phyloP scores from a whole-genome alignment of 2,888 invertebrate genomes.

The Chrysina gloriosa region DNA sequence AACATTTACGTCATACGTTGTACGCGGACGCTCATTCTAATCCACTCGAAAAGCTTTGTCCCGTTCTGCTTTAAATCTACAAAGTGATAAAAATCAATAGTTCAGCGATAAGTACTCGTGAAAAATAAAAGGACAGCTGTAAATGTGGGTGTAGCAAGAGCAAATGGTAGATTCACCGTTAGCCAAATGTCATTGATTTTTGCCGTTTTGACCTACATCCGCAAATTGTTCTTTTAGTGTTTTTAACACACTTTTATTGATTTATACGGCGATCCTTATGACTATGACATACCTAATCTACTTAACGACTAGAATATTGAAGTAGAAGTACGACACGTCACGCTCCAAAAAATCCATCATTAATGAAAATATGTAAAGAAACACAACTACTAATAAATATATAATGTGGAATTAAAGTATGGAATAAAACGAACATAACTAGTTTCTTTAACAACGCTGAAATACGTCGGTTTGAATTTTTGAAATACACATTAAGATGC shows the following conservation, averaged over 20 bases:
- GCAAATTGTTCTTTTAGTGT: not conserved
- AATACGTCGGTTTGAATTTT: too few relatives aligned
- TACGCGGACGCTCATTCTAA: not conserved
- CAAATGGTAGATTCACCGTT: not conserved
- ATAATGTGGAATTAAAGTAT: too few relatives aligned
- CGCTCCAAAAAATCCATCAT: too few relatives aligned
- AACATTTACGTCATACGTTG: not conserved
- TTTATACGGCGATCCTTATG: not conserved
- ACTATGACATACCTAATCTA: too few relatives aligned
- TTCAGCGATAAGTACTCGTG: not conserved
- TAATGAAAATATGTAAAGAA: too few relatives aligned
- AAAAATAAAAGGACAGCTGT: not conserved
- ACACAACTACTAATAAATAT: too few relatives aligned
- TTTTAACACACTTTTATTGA: not conserved
- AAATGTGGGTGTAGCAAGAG: not conserved
- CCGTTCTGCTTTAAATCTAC: not conserved
- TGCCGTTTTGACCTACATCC: constrained; percentile 6
- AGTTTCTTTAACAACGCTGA: too few relatives aligned
- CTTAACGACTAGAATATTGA: too few relatives aligned
- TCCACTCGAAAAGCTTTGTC: not conserved
- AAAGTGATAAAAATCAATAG: constrained; percentile 13
- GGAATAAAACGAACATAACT: too few relatives aligned
- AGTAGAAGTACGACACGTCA: too few relatives aligned
- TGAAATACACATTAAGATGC: too few relatives aligned
- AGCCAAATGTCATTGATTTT: constrained; percentile 11